These are phyloP conservation scores for Diachrysia chrysitis DNA, from an alignment of 2,888 invertebrate genomes.

Conservation along the genomic window DNA sequence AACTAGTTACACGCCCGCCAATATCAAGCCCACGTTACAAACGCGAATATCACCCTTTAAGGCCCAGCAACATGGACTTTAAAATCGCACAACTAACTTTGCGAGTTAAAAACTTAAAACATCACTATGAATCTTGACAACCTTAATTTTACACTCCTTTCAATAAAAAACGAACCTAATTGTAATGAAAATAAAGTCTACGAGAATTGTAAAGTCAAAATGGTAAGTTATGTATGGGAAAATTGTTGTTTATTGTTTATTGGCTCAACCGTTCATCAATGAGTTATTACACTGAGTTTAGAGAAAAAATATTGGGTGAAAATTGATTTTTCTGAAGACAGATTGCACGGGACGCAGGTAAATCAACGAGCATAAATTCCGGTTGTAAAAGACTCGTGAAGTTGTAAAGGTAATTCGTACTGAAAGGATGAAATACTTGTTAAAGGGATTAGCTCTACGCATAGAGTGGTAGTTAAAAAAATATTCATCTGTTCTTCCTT, in stretches of 20 bases:
- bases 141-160: slow-evolving; percentile 45
- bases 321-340: slow-evolving; percentile 75
- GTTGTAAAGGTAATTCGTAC: slow-evolving; percentile 28
- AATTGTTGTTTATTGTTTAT: slow-evolving; percentile 83
- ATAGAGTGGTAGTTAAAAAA: not conserved
- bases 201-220: slow-evolving; percentile 25
- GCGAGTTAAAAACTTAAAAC: slow-evolving; percentile 73
- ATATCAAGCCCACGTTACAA: slow-evolving; percentile 37
- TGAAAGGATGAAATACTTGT: slow-evolving; percentile 13
- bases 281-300: slow-evolving; percentile 76
- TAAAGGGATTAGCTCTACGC: not conserved
- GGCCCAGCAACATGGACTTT: slow-evolving; percentile 40
- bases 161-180: slow-evolving; percentile 52
- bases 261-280: slow-evolving; percentile 75
- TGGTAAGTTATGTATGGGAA: slow-evolving; percentile 67
- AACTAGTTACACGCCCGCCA: slow-evolving; percentile 78
- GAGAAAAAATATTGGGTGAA: slow-evolving; percentile 77
- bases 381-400: slow-evolving; percentile 11
- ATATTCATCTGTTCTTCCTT: not conserved
- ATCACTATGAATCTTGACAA: slow-evolving; percentile 69
- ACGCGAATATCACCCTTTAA: slow-evolving; percentile 56
- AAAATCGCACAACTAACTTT: slow-evolving; percentile 53
- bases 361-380: slow-evolving; percentile 30
- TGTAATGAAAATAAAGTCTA: slow-evolving; percentile 10
- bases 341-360: slow-evolving; percentile 42